These are phyloP conservation scores for Tetropium fuscum DNA, from an alignment of 2,888 invertebrate species.

Conservation along the genomic window DNA sequence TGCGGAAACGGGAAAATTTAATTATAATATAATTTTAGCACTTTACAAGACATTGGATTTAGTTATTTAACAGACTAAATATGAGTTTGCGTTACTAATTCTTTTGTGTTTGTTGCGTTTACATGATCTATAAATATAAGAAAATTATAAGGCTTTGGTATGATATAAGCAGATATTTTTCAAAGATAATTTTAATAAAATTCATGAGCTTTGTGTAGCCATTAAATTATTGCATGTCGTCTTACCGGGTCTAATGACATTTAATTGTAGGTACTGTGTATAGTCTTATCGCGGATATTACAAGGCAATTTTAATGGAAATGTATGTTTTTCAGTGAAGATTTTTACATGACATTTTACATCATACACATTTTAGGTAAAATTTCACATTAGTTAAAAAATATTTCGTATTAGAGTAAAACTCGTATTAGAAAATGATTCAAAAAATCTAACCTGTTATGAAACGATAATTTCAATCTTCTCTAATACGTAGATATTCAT, in stretches of 20 bases:
- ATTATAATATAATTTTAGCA: slow-evolving; percentile 31
- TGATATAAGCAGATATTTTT: slow-evolving; percentile 46
- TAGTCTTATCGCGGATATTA: neutral
- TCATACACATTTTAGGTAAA: too few species aligned
- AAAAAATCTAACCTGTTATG: too few species aligned
- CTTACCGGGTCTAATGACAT: slow-evolving; percentile 56
- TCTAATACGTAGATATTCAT: too few species aligned
- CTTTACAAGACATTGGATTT: slow-evolving; percentile 40
- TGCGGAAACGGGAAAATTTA: slow-evolving; percentile 24
- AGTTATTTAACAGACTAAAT: slow-evolving; percentile 43
- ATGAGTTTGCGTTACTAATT: slow-evolving; percentile 39
- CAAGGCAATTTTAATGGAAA: neutral
- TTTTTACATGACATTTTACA: too few species aligned
- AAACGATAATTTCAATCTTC: too few species aligned
- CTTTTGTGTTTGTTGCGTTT: slow-evolving; percentile 43
- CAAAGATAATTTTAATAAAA: slow-evolving; percentile 52
- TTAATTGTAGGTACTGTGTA: slow-evolving; percentile 16
- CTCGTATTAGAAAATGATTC: too few species aligned
- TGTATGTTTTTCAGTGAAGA: too few species aligned
- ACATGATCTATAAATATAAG: slow-evolving; percentile 39
- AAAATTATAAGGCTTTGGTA: slow-evolving; percentile 44
- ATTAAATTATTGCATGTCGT: slow-evolving; percentile 59
- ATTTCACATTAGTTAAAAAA: too few species aligned
- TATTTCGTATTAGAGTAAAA: too few species aligned
- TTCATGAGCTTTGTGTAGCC: slow-evolving; percentile 53